Evolutionary conservation across 1,140 invertebrate genomes (phyloP), one percentile per base, ranked within the genome.

Genomic region (Trichonephila inaurata): DNA sequence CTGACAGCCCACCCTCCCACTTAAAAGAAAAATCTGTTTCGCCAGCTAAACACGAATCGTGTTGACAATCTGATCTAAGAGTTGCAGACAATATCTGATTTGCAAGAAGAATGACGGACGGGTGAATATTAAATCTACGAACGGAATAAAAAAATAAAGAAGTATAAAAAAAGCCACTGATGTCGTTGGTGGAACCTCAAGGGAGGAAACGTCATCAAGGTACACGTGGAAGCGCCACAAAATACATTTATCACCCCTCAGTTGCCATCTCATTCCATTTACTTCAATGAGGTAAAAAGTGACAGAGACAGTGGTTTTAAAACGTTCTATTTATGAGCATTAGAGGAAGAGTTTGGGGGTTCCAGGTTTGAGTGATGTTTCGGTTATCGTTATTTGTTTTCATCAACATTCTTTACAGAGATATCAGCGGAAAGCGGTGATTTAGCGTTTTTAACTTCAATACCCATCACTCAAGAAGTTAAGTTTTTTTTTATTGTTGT

Each of bases 51-150:
- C 72, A 77, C 16, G 72, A 40, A 40, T 77, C 33, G 28, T 77
- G 72, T 77, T 77, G 72, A 77, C 72, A 77, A 40, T 77, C 16
- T 77, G 72, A 77, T 77, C 72, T 77, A 40, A 77, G 72, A 77
- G 72, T 33, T 16, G 72, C 72, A 77, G 72, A 77, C 86, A 88
- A 64, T 92, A 85, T 85, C 90, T 90, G 69, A 90, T 90, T 90
- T 90, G 89, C 64, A 60, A 62, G 86, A 10, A 61, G 83, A 85
- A 85, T 85, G 90, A 92, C 77, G 28, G 90, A 81, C 40, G 90
- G 61, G 82, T 83, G 90, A 83, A 92, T 92, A 85, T 92, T 92
- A 85, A 92, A 92, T 92, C 44, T 33, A 44, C 44, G 16, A 51
- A 51, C 19, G 16, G 40, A 88, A 64, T 33, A 64, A 88, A 88